Base-by-base conservation (phyloP, 2,113 vertebrate genomes). In the Epinephelus lanceolatus region DNA sequence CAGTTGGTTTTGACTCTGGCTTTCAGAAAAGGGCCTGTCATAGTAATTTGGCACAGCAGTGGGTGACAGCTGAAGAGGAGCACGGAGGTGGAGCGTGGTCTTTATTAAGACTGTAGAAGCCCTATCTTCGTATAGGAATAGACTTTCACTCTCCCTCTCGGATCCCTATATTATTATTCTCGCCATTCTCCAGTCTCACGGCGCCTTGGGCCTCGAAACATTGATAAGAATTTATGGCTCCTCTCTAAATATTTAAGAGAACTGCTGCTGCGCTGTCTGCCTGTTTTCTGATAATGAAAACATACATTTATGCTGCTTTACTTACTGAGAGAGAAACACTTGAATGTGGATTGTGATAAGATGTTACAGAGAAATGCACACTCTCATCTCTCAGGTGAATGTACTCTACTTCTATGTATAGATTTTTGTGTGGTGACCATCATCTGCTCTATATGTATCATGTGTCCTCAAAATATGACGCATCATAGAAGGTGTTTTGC, bases 401-500 rank as follows among this genome's bases (percentile, higher is more conserved):
- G 37, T 23, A 23, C 15, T 47, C 10, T 33, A 67, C 70, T 81
- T 53, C 12, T 27, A 61, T 30, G 14, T 80, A 18, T 71, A 47
- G 18, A 84, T 52, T 78, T 59, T 27, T 67, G 5, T 27, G 13
- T 63, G 30, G 40, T 45, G 37, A 57, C n/a, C 6, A 6, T 37
- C 57, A 49, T 86, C 42, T 61, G 40, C 30, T 87, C 21, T 52
- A 42, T 55, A 80, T 78, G 66, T 49, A 52, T 72, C 19, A 71
- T 75, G 78, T 80, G 51, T 71, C 71, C 71, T 84, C 42, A 81
- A 68, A 92, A 89, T 74, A 81, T 69, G 59, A 84, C 87, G 83
- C 87, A 90, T 90, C 81, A 82, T 87, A 88, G 83, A 93, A 89
- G 79, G 90, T 88, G 76, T 93, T 93, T 94, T 76, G 70, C 79